Conservation (phyloP, 2,113 vertebrate species). For the Turdus rufiventris region DNA sequence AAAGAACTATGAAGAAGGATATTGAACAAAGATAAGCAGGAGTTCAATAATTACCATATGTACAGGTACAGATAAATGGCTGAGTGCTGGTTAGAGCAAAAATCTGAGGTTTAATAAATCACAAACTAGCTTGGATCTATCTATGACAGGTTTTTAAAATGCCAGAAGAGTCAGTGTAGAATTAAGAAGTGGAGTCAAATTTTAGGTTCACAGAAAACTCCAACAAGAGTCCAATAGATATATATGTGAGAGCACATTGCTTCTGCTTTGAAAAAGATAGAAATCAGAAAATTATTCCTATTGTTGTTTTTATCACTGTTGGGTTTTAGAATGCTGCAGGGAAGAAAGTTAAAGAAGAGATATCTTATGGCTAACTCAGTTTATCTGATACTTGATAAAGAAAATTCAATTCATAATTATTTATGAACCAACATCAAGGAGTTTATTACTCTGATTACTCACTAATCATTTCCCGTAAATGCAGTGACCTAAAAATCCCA, state of each 20-base stretch:
- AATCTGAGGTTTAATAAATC: neutral
- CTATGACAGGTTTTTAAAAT: neutral
- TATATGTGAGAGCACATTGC: neutral
- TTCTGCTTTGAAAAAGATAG: neutral
- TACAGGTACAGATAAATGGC: neutral
- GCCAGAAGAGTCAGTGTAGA: neutral
- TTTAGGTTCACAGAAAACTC: neutral
- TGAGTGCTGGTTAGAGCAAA: neutral
- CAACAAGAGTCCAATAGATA: neutral
- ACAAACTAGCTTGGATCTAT: neutral
- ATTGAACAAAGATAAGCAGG: neutral
- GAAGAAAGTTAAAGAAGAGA: neutral
- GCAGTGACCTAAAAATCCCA: conserved; percentile 69
- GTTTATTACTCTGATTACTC: conserved; percentile 79
- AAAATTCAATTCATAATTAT: conserved; percentile 67
- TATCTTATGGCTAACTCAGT: neutral
- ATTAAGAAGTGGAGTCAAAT: neutral
- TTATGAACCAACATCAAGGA: conserved; percentile 73
- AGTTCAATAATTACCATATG: neutral
- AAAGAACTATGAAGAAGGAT: neutral
- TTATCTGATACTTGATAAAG: conserved; percentile 15
- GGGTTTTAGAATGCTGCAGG: neutral
- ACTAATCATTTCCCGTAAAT: conserved; percentile 82
- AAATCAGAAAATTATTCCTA: neutral
- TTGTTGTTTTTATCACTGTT: neutral